phyloP scores from a whole-genome alignment of 2,113 vertebrate species.

The Microcebus lehilahytsara region DNA sequence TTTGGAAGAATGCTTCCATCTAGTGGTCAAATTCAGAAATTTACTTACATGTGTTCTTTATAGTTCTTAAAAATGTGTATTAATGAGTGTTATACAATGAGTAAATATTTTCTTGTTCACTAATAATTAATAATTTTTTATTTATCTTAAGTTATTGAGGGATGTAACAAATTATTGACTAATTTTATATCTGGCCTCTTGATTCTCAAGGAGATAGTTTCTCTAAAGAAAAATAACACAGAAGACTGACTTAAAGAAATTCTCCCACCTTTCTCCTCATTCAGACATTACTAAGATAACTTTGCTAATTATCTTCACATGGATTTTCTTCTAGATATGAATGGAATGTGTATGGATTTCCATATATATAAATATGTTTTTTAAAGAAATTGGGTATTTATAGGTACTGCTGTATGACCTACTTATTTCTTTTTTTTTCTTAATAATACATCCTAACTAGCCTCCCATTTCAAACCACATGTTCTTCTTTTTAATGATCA shows the following conservation, averaged over 20 bases:
- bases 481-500: neutral
- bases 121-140: neutral
- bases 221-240: neutral
- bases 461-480: neutral
- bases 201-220: neutral
- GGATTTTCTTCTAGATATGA: neutral
- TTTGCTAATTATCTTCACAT: neutral
- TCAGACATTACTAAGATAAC: neutral
- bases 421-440: too few relatives aligned
- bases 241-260: neutral
- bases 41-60: neutral
- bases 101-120: neutral
- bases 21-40: slow-evolving; percentile 40
- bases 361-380: neutral
- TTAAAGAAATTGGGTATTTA: neutral
- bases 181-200: neutral
- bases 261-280: neutral
- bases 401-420: neutral
- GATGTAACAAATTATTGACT: neutral
- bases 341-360: neutral
- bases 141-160: neutral
- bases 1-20: slow-evolving; percentile 56
- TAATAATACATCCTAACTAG: neutral
- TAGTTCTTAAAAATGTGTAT: neutral
- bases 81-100: neutral